Evolutionary conservation across 2,797 vertebrate species (phyloP).

Genomic region (Tenualosa thibaudeaui): DNA sequence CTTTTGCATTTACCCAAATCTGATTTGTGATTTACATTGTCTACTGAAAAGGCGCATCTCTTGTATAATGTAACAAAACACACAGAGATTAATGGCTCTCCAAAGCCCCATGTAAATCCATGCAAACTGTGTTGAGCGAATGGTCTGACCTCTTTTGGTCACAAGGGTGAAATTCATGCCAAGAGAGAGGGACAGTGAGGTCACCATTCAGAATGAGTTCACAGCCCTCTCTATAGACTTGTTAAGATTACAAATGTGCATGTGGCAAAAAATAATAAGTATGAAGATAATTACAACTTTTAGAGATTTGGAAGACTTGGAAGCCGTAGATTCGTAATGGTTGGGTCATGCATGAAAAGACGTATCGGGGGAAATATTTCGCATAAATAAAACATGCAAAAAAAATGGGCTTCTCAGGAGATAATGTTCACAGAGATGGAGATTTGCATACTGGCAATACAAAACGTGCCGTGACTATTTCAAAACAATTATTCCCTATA

Average conservation of each 20-base stretch:
- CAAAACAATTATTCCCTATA: conserved; percentile 78
- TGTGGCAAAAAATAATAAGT: conserved; percentile 19
- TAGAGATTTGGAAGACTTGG: neutral
- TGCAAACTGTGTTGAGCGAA: neutral
- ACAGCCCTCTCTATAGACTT: neutral
- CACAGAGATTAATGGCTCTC: neutral
- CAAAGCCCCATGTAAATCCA: conserved; percentile 2
- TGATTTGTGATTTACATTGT: conserved; percentile 11
- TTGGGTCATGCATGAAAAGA: conserved; percentile 16
- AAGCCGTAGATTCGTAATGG: neutral
- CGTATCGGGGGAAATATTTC: neutral
- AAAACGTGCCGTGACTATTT: conserved; percentile 55
- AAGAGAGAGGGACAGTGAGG: neutral
- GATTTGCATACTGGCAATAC: conserved; percentile 40
- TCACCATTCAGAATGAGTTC: neutral
- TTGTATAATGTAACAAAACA: neutral
- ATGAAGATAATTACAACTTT: conserved; percentile 11
- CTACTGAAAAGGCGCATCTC: neutral
- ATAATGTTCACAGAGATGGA: conserved; percentile 23
- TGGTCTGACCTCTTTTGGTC: conserved; percentile 46
- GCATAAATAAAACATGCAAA: conserved; percentile 23
- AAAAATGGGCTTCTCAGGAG: conserved; percentile 24
- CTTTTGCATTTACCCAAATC: conserved; percentile 22
- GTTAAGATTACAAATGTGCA: conserved; percentile 18
- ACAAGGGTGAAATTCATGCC: conserved; percentile 48